phyloP scores from a whole-genome alignment of 2,797 vertebrate genomes.

The Gadopsis marmoratus region DNA sequence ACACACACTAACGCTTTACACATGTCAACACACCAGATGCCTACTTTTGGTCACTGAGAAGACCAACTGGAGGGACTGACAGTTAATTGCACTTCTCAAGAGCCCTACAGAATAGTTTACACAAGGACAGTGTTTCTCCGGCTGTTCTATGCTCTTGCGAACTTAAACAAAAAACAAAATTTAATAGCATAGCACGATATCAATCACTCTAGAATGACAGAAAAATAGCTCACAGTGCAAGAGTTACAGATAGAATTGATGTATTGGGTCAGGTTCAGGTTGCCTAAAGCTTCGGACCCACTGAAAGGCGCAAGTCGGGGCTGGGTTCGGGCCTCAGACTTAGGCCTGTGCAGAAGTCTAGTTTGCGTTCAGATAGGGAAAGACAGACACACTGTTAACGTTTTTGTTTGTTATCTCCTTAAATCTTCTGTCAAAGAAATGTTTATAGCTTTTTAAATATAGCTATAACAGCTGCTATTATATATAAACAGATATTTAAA shows the following conservation, averaged over 20 bases:
- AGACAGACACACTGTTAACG: background rate
- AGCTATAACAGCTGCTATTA: background rate
- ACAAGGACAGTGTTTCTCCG: background rate
- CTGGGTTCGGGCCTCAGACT: background rate
- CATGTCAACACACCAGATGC: background rate
- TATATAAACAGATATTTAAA: background rate
- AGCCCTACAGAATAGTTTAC: background rate
- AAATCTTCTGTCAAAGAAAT: background rate
- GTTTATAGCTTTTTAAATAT: background rate
- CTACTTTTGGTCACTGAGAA: background rate
- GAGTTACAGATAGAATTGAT: background rate
- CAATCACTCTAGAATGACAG: background rate
- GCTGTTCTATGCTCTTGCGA: background rate
- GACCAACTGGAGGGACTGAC: background rate
- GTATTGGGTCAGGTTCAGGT: background rate
- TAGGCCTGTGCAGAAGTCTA: background rate
- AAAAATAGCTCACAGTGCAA: background rate
- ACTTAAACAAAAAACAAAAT: background rate
- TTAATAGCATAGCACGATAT: background rate
- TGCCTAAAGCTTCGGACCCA: background rate
- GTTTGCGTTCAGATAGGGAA: background rate
- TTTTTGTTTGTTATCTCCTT: background rate
- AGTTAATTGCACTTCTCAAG: background rate
- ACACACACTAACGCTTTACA: background rate
- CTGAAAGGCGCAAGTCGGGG: background rate